A percentile compares a stretch with the other conserved stretches of the same genome.
Evolutionary conservation across 2,888 invertebrate species (phyloP).

Genomic region (Thymelicus lineola): DNA sequence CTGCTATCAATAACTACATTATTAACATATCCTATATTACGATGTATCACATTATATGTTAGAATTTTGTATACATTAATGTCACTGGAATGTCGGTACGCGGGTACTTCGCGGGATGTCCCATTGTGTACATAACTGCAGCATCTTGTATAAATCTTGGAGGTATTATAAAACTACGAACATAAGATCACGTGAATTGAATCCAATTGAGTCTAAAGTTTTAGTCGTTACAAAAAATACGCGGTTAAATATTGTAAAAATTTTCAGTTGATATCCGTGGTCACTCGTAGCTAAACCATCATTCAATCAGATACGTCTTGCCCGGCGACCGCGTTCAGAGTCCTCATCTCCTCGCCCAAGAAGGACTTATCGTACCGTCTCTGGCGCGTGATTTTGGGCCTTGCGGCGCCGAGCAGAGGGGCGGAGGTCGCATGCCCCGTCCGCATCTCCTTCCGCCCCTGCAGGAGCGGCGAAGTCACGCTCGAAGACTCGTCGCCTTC

Average conservation of each 20-base stretch:
- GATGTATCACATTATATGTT: slow-evolving; percentile 80
- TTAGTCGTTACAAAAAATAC: too few species aligned
- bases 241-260: too few species aligned
- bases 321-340: slow-evolving; percentile 69
- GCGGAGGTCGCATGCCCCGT: slow-evolving; percentile 75
- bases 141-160: background rate
- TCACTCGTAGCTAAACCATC: background rate
- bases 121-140: background rate
- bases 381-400: slow-evolving; percentile 77
- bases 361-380: slow-evolving; percentile 77
- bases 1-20: slow-evolving; percentile 59
- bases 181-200: background rate
- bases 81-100: slow-evolving; percentile 42
- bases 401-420: slow-evolving; percentile 75
- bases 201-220: background rate
- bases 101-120: slow-evolving; percentile 28
- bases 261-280: background rate
- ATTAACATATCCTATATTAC: slow-evolving; percentile 61
- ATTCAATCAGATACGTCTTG: slow-evolving; percentile 77
- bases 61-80: slow-evolving; percentile 75
- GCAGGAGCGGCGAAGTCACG: slow-evolving; percentile 87
- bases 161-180: background rate
- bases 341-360: slow-evolving; percentile 75
- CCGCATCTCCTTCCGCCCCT: slow-evolving; percentile 71
- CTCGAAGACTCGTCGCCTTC: slow-evolving; percentile 86